These are phyloP conservation scores for Pseudopodoces humilis DNA, from an alignment of 2,113 vertebrate genomes.

Conservation along the genomic window DNA sequence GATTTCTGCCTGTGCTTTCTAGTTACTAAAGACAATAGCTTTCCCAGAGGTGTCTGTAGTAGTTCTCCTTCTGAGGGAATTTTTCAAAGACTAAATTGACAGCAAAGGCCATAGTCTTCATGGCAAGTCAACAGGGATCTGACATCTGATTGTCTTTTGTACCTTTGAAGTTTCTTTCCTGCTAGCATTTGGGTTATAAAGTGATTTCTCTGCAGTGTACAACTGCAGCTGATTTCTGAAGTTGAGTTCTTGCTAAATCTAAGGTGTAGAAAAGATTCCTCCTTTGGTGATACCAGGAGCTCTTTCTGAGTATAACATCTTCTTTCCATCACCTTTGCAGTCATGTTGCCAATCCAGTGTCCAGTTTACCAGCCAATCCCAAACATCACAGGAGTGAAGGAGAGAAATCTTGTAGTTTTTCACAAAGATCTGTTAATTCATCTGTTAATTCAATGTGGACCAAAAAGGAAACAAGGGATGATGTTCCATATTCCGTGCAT, in stretches of 20 bases:
- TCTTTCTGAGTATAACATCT: neutral
- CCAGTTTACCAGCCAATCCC: neutral
- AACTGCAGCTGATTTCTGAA: neutral
- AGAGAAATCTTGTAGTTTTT: neutral
- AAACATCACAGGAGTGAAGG: neutral
- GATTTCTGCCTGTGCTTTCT: neutral
- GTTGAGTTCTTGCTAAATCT: neutral
- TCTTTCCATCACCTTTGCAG: neutral
- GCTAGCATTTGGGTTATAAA: neutral
- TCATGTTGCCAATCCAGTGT: neutral
- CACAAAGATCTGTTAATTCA: neutral
- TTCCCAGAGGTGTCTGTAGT: neutral
- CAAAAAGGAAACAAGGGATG: neutral
- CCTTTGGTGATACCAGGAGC: neutral
- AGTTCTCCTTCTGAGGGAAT: neutral
- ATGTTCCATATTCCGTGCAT: neutral
- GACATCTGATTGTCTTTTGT: neutral
- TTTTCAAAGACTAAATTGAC: slow-evolving; percentile 1
- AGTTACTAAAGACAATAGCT: neutral
- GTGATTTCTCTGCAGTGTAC: neutral
- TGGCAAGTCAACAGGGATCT: neutral
- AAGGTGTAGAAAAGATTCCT: neutral
- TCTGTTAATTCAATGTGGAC: neutral
- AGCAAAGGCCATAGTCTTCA: neutral
- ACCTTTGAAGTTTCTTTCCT: slow-evolving; percentile 12